Evolutionary conservation across 2,797 vertebrate species (phyloP).

Genomic region (Chrosomus eos): DNA sequence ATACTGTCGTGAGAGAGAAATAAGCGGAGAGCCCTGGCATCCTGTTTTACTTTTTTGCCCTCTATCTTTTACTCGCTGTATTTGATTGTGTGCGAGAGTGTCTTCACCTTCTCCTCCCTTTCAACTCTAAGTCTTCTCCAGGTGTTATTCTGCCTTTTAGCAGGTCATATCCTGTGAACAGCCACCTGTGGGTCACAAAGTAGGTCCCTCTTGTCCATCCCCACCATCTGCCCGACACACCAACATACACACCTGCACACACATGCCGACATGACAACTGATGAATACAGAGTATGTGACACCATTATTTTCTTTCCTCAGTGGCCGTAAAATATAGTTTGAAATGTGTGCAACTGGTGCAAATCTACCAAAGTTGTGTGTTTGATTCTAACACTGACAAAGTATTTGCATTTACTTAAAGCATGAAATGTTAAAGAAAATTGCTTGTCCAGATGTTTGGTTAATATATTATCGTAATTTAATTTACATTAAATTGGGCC

Average conservation of each 20-base stretch:
- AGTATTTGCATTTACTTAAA: background rate
- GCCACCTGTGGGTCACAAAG: constrained; percentile 27
- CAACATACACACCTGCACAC: background rate
- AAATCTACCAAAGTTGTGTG: background rate
- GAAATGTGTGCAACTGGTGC: background rate
- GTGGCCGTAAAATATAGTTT: background rate
- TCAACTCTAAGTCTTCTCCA: constrained; percentile 5
- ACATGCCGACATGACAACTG: background rate
- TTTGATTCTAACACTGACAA: background rate
- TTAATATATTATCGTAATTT: background rate
- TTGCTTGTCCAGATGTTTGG: too few relatives aligned
- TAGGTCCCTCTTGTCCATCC: constrained; percentile 2
- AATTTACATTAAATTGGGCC: background rate
- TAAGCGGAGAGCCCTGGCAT: background rate
- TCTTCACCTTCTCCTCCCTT: background rate
- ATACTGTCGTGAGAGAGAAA: background rate
- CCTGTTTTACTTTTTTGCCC: background rate
- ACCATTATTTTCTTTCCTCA: background rate
- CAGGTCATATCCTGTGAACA: constrained; percentile 5
- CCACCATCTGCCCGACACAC: constrained; percentile 4
- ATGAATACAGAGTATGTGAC: background rate
- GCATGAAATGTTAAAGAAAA: too few relatives aligned
- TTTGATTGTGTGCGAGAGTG: background rate
- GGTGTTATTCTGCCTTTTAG: constrained; percentile 23
- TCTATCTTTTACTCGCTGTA: background rate